Evolutionary conservation across 2,113 vertebrate species (phyloP), one percentile per base, ranked within the genome.

Genomic region (Pangasianodon hypophthalmus): DNA sequence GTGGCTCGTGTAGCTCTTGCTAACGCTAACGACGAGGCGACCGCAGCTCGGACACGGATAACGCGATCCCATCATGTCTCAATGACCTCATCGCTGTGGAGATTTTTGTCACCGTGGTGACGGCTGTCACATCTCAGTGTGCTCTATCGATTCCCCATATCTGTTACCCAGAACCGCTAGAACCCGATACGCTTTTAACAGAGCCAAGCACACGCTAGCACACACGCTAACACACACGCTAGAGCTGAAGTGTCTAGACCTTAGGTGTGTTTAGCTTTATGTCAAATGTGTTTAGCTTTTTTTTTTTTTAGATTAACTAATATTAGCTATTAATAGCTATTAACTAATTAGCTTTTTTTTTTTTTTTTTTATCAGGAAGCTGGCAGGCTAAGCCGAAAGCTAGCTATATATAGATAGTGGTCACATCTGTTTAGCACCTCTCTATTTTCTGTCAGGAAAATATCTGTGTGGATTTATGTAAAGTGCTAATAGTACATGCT

Each of bases 101-200:
- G 91, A 85, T 82, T 88, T 73, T 88, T 94, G 95, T 95, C 95
- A 93, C 91, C 89, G 90, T 44, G 87, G 91, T 92, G 69, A 89
- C 46, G 92, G 91, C 91, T 94, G 94, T 95, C 94, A 94, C 94
- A 92, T 92, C 77, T 92, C 93, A 91, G 94, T 94, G 94, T 93
- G 93, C 92, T 93, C 89, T 95, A 96, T 96, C 93, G 95, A 96
- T 96, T 95, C 92, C 94, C 93, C 94, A 89, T 96, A 96, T 97
- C 95, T 92, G 94, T 96, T 96, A 96, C 95, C 86, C 94, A 94
- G 93, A 88, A 91, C 91, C 88, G 94, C 94, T 91, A 94, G 95
- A 95, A 96, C 94, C 92, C 88, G 95, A 96, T 96, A 95, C 90
- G 95, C 95, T 94, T 94, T 95, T 96, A 96, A 96, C 93, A 94